phyloP scores from a whole-genome alignment of 2,888 invertebrate species.

The Hypercompe scribonia region DNA sequence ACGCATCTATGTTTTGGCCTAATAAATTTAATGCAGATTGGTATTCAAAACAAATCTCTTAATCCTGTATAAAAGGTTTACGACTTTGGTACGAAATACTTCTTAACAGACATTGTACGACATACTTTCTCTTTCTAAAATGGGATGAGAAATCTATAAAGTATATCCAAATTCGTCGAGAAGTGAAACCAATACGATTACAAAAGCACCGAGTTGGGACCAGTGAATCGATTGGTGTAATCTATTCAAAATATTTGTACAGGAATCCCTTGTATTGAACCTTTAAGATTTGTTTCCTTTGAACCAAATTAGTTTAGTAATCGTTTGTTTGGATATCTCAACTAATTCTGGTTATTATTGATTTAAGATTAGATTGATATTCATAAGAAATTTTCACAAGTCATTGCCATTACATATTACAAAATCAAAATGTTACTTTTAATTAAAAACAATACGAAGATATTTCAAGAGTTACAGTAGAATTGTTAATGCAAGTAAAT shows the following conservation, averaged over 20 bases:
- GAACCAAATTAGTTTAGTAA: background rate
- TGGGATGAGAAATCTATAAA: constrained; percentile 6
- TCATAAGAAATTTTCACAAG: background rate
- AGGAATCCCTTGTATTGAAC: background rate
- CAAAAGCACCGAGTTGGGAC: background rate
- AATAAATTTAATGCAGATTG: constrained; percentile 49
- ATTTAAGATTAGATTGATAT: background rate
- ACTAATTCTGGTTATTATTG: background rate
- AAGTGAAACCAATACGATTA: constrained; percentile 6
- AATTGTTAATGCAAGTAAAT: no score
- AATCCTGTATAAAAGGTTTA: constrained; percentile 41
- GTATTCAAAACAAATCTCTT: constrained; percentile 50
- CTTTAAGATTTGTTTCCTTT: background rate
- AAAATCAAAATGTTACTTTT: no score
- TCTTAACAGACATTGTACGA: constrained; percentile 27
- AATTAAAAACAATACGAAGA: no score
- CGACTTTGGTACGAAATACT: constrained; percentile 33
- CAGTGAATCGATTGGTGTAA: constrained; percentile 5
- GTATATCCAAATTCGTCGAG: background rate
- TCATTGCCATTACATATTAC: no score
- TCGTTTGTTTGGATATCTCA: background rate
- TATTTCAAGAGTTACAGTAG: no score
- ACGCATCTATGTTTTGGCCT: constrained; percentile 23
- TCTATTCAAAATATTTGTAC: constrained; percentile 7
- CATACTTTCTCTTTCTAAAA: constrained; percentile 2